phyloP scores from a whole-genome alignment of 2,888 invertebrate genomes.

The Hybos culiciformis region DNA sequence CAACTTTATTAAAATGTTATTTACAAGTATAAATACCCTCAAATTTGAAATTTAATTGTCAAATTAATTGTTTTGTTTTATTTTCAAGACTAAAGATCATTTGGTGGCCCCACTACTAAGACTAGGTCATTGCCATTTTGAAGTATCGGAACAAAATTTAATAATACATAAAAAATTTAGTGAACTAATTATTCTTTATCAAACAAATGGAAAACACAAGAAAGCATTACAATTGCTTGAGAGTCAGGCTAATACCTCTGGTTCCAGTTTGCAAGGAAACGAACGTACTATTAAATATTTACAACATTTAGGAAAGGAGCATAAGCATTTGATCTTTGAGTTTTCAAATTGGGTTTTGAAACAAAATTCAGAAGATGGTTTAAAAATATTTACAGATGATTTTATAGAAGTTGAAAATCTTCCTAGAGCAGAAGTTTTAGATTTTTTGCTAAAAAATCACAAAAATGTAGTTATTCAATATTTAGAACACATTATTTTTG shows the following conservation, averaged over 20 bases:
- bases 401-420: constrained; percentile 75
- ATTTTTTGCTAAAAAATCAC: constrained; percentile 73
- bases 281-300: constrained; percentile 81
- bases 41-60: neutral
- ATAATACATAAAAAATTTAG: constrained; percentile 76
- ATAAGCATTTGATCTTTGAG: constrained; percentile 81
- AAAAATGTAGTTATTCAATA: constrained; percentile 77
- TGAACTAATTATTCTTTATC: constrained; percentile 90
- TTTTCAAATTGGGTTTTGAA: constrained; percentile 87
- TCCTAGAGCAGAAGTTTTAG: constrained; percentile 76
- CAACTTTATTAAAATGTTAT: constrained; percentile 92
- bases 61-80: neutral
- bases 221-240: constrained; percentile 80
- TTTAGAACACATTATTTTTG: constrained; percentile 82
- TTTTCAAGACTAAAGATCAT: constrained; percentile 79
- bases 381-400: constrained; percentile 80
- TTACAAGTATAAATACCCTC: constrained; percentile 51
- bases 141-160: constrained; percentile 83
- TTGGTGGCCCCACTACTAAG: constrained; percentile 82
- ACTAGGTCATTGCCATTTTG: constrained; percentile 81
- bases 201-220: constrained; percentile 83
- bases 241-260: constrained; percentile 48
- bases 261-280: constrained; percentile 61
- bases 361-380: constrained; percentile 75
- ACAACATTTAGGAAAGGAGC: constrained; percentile 69